Evolutionary conservation across 2,888 invertebrate species (phyloP).

Genomic region (Mimas tiliae): DNA sequence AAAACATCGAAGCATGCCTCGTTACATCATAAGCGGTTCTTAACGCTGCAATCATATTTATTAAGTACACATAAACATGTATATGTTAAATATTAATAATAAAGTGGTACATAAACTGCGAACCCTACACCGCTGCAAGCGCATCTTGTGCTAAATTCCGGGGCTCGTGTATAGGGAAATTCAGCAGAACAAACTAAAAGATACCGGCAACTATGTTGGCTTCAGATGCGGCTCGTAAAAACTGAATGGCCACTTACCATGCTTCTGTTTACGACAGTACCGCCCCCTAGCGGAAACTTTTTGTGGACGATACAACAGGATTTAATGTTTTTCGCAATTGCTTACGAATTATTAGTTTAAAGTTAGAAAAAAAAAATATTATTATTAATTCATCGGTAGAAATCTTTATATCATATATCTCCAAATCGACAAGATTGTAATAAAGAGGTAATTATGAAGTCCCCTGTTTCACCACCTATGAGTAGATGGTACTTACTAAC

Average conservation of each 20-base stretch:
- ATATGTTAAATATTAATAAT: slow-evolving; percentile 3
- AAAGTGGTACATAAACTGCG: slow-evolving; percentile 31
- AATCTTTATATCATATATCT: no score
- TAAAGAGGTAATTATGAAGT: no score
- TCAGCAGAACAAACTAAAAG: slow-evolving; percentile 56
- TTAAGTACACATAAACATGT: neutral
- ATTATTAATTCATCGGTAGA: no score
- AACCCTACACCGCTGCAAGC: slow-evolving; percentile 34
- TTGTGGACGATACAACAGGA: slow-evolving; percentile 3
- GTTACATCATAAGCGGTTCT: neutral
- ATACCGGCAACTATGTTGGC: slow-evolving; percentile 46
- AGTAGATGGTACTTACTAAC: no score
- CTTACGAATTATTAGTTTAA: neutral
- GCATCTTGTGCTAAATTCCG: slow-evolving; percentile 38
- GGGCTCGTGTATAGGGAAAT: slow-evolving; percentile 64
- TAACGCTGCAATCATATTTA: neutral
- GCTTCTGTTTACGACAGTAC: slow-evolving; percentile 34
- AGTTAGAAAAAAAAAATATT: no score
- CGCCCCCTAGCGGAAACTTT: slow-evolving; percentile 11
- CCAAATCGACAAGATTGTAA: no score
- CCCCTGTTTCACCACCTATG: no score
- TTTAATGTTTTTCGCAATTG: slow-evolving; percentile 14
- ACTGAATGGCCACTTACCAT: slow-evolving; percentile 35
- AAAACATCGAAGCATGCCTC: neutral
- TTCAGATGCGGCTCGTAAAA: slow-evolving; percentile 38